Evolutionary conservation across 1,140 invertebrate genomes (phyloP).

Genomic region (Drosophila littoralis): DNA sequence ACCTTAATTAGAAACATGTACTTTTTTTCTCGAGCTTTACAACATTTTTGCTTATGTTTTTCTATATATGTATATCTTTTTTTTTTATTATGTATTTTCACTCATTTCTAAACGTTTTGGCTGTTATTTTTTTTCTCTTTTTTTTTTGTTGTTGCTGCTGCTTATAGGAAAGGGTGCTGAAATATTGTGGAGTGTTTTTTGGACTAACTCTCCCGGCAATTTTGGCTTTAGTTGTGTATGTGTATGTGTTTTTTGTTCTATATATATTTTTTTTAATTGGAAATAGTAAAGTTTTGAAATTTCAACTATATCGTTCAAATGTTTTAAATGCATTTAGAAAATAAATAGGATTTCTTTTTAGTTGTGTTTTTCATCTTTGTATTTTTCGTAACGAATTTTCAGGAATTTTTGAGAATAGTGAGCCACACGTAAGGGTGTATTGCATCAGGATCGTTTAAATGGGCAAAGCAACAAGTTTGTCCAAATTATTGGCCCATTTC

Average conservation of each 20-base stretch:
- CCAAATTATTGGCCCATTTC: constrained; percentile 19
- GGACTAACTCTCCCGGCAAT: constrained; percentile 74
- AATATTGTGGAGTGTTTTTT: constrained; percentile 60
- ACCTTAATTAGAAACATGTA: constrained; percentile 83
- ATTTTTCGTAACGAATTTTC: constrained; percentile 60
- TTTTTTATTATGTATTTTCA: constrained; percentile 20
- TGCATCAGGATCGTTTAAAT: constrained; percentile 19
- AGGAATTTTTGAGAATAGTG: constrained; percentile 73
- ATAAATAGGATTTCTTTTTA: constrained; percentile 73
- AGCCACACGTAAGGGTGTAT: constrained; percentile 40
- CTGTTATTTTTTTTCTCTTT: constrained; percentile 38
- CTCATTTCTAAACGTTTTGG: constrained; percentile 47
- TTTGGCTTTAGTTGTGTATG: constrained; percentile 63
- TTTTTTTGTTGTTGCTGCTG: constrained; percentile 52
- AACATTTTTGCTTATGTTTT: constrained; percentile 46
- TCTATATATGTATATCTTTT: constrained; percentile 13
- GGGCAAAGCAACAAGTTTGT: constrained; percentile 18
- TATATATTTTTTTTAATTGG: constrained; percentile 50
- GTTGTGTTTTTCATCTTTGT: constrained; percentile 39
- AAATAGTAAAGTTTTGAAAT: constrained; percentile 78
- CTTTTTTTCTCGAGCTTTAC: constrained; percentile 74
- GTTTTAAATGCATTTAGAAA: constrained; percentile 82
- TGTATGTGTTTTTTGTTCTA: constrained; percentile 43
- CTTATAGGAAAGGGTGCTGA: constrained; percentile 70
- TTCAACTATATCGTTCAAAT: constrained; percentile 71